phyloP scores from a whole-genome alignment of 2,888 invertebrate species.

The Tenodera sinensis region DNA sequence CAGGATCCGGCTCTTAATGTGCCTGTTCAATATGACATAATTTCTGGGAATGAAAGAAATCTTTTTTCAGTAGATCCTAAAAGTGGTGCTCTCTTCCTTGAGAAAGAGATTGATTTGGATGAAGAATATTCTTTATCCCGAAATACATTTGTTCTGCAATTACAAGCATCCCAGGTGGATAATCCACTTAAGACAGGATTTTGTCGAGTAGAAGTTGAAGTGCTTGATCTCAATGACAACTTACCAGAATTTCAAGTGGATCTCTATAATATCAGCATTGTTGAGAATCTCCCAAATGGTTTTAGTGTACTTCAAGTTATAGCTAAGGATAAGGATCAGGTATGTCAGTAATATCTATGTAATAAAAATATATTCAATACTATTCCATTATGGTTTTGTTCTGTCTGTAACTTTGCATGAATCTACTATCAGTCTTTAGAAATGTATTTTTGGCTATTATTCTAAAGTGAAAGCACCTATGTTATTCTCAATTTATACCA shows the following conservation, averaged over 20 bases:
- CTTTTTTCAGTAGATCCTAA: slow-evolving; percentile 69
- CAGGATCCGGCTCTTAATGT: slow-evolving; percentile 74
- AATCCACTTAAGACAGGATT: slow-evolving; percentile 71
- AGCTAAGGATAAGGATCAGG: slow-evolving; percentile 74
- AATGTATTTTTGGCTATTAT: too few species aligned
- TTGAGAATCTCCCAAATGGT: slow-evolving; percentile 85
- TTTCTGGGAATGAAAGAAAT: slow-evolving; percentile 74
- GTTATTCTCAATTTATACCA: too few species aligned
- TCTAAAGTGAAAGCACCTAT: too few species aligned
- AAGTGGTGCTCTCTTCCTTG: slow-evolving; percentile 72
- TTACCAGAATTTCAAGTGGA: slow-evolving; percentile 84
- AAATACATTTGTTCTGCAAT: slow-evolving; percentile 68
- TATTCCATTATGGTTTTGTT: too few species aligned
- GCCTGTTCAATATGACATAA: slow-evolving; percentile 71
- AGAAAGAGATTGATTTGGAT: slow-evolving; percentile 79
- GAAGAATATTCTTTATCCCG: slow-evolving; percentile 66
- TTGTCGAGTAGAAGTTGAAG: slow-evolving; percentile 69
- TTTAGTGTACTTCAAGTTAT: slow-evolving; percentile 68
- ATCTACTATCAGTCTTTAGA: too few species aligned
- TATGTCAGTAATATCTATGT: slow-evolving; percentile 30
- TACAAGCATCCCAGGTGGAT: slow-evolving; percentile 61
- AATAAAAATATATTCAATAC: too few species aligned
- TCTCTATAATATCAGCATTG: slow-evolving; percentile 87
- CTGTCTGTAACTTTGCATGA: too few species aligned
- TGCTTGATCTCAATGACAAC: slow-evolving; percentile 79